phyloP scores from a whole-genome alignment of 2,113 vertebrate genomes.

The Sus scrofa region DNA sequence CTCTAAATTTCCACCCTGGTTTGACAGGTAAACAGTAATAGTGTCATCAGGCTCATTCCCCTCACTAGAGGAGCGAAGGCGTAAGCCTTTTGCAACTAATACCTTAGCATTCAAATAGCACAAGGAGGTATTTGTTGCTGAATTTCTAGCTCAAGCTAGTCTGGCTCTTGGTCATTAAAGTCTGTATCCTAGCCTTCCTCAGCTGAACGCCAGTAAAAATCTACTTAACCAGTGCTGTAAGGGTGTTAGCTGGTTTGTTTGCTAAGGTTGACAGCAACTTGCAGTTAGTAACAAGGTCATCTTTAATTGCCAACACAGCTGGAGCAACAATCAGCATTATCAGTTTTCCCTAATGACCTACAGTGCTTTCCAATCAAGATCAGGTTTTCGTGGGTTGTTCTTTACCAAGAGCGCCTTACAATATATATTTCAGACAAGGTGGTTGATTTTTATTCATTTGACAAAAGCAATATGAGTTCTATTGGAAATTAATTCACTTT shows the following conservation, averaged over 20 bases:
- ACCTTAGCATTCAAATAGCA: conserved; percentile 69
- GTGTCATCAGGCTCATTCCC: conserved; percentile 74
- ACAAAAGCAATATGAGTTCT: conserved; percentile 87
- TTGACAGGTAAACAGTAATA: conserved; percentile 76
- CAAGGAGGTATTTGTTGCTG: conserved; percentile 78
- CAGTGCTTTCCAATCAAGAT: conserved; percentile 87
- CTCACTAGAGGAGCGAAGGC: conserved; percentile 67
- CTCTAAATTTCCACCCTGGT: conserved; percentile 79
- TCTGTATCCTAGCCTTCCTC: conserved; percentile 72
- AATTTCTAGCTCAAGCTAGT: conserved; percentile 71
- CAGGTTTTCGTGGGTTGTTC: conserved; percentile 67
- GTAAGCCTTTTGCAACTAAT: conserved; percentile 73
- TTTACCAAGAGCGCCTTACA: conserved; percentile 84
- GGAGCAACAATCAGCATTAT: conserved; percentile 85
- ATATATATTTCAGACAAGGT: conserved; percentile 86
- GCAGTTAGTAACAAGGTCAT: conserved; percentile 82
- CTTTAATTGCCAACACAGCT: conserved; percentile 83
- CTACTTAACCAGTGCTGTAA: conserved; percentile 72
- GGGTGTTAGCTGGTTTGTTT: conserved; percentile 77
- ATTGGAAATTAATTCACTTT: conserved; percentile 86
- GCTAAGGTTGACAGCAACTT: conserved; percentile 76
- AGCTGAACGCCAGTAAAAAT: conserved; percentile 83
- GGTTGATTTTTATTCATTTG: conserved; percentile 83
- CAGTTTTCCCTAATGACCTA: conserved; percentile 86
- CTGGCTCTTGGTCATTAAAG: conserved; percentile 78